These are phyloP conservation scores for Cheilosia grossa DNA, from an alignment of 2,888 invertebrate species.

Conservation along the genomic window DNA sequence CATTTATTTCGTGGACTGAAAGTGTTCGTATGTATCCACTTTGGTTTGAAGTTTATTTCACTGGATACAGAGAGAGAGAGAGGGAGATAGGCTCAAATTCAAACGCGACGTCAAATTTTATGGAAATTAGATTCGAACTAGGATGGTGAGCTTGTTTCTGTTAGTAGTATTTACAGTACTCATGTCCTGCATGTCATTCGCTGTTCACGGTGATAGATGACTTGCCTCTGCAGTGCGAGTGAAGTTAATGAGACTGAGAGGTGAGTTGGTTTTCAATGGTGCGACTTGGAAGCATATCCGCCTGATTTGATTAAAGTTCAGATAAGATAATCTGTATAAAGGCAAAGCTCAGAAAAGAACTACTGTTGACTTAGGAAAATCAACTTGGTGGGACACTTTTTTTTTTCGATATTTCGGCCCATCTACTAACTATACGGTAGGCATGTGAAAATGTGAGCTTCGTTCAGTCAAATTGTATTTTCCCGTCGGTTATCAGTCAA, in stretches of 20 bases:
- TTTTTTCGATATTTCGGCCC: no score
- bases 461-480: no score
- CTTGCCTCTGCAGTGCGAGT: conserved; percentile 12
- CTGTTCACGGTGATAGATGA: conserved; percentile 55
- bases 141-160: conserved; percentile 58
- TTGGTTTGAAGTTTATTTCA: conserved; percentile 25
- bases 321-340: not conserved
- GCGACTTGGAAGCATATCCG: conserved; percentile 3
- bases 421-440: no score
- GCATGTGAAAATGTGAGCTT: no score
- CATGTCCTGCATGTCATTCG: conserved; percentile 62
- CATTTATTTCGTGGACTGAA: conserved; percentile 68
- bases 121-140: conserved; percentile 56
- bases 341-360: no score
- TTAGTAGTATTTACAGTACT: conserved; percentile 57
- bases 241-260: conserved; percentile 39
- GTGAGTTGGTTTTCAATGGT: conserved; percentile 3
- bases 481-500: no score
- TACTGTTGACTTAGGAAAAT: no score
- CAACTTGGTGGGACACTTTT: no score
- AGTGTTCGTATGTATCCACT: conserved; percentile 18
- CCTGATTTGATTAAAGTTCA: not conserved
- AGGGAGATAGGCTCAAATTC: not conserved
- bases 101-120: conserved; percentile 38
- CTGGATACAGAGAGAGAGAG: not conserved